Evolutionary conservation across 2,113 vertebrate genomes (phyloP).

Genomic region (Mus spicilegus): DNA sequence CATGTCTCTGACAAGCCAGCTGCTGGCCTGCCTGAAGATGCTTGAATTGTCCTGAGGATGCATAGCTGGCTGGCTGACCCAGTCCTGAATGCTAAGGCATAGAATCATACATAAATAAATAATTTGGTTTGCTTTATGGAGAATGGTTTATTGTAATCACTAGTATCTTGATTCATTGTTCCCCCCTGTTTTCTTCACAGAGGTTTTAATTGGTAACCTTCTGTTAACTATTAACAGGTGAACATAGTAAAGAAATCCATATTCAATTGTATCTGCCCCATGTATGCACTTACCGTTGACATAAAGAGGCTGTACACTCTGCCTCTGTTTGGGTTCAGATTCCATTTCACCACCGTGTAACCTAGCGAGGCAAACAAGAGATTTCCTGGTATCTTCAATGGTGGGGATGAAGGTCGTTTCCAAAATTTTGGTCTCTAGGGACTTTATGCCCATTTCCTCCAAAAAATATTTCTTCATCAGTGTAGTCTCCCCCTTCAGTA

Average conservation of each 20-base stretch:
- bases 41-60: not conserved
- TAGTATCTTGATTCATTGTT: constrained; percentile 1
- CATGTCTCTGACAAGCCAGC: not conserved
- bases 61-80: not conserved
- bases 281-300: constrained; percentile 83
- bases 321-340: constrained; percentile 84
- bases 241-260: not conserved
- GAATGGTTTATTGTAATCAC: not conserved
- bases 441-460: not conserved
- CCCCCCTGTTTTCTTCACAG: not conserved
- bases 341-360: constrained; percentile 76
- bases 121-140: not conserved
- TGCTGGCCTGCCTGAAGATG: not conserved
- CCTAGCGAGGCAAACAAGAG: constrained; percentile 84
- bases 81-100: not conserved
- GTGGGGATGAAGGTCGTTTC: constrained; percentile 72
- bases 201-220: constrained; percentile 5
- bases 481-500: constrained; percentile 73
- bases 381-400: constrained; percentile 81
- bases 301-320: constrained; percentile 75
- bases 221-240: not conserved
- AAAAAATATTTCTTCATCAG: not conserved
- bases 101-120: not conserved
- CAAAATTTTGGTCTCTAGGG: constrained; percentile 80
- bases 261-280: not conserved